Evolutionary conservation across 2,888 invertebrate genomes (phyloP).

Genomic region (Stenotaenia linearis): DNA sequence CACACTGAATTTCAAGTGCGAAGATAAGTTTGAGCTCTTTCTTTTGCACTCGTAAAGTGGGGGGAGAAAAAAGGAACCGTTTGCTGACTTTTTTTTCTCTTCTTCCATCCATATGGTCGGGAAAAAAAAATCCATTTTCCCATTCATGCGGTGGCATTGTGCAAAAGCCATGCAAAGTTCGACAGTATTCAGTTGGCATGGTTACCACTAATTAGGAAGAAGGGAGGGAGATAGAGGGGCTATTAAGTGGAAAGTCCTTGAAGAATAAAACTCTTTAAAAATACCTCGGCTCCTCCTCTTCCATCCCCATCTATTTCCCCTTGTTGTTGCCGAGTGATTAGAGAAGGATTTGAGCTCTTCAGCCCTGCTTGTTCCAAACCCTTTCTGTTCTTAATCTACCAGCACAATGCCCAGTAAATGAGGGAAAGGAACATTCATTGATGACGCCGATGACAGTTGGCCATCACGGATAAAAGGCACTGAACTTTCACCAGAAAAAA

Average conservation of each 20-base stretch:
- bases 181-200: neutral
- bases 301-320: neutral
- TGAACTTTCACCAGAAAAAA: neutral
- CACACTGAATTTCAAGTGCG: neutral
- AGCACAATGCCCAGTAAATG: conserved; percentile 9
- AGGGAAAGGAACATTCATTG: neutral
- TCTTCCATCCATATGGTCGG: neutral
- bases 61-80: neutral
- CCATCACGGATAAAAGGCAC: too few species aligned
- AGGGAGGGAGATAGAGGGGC: neutral
- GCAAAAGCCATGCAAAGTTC: neutral
- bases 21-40: neutral
- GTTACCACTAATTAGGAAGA: conserved; percentile 8
- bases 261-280: conserved; percentile 9
- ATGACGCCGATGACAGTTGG: neutral
- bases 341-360: conserved; percentile 9
- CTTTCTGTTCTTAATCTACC: conserved; percentile 5
- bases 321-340: conserved; percentile 9
- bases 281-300: conserved; percentile 1
- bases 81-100: neutral
- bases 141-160: neutral
- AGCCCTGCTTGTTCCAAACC: neutral
- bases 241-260: neutral
- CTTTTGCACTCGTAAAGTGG: neutral
- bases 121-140: neutral